Conservation (phyloP, 2,888 invertebrate species). For the Chromoteleia sp. region DNA sequence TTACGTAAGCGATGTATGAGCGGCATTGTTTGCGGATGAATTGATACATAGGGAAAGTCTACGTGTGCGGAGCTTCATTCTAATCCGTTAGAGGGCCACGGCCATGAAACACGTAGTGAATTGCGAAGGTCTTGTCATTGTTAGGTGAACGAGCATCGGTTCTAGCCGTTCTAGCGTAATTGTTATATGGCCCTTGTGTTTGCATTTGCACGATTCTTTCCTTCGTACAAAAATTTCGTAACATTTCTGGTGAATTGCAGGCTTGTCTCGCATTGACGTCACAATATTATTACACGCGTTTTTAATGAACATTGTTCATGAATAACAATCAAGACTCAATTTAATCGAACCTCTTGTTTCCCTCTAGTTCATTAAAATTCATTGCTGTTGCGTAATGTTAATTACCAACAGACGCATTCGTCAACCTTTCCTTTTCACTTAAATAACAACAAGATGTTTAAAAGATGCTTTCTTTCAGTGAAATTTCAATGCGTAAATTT, state of each 20-base stretch:
- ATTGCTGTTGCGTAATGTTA: conserved; percentile 17
- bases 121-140: conserved; percentile 62
- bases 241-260: conserved; percentile 27
- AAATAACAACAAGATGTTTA: not conserved
- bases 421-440: not conserved
- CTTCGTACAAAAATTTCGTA: conserved; percentile 42
- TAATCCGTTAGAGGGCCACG: conserved; percentile 60
- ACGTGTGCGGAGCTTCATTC: conserved; percentile 44
- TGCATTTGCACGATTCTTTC: conserved; percentile 35
- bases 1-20: conserved; percentile 44
- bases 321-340: conserved; percentile 31
- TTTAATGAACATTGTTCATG: conserved; percentile 23
- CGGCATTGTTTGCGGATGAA: conserved; percentile 45
- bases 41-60: conserved; percentile 45
- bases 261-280: conserved; percentile 34
- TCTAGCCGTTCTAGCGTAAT: conserved; percentile 39
- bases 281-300: conserved; percentile 42
- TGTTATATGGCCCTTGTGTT: conserved; percentile 36
- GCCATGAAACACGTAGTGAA: conserved; percentile 54
- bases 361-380: conserved; percentile 9
- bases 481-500: too few relatives aligned
- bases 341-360: not conserved
- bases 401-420: not conserved
- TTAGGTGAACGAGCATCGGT: conserved; percentile 40
- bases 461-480: not conserved